Conservation (phyloP, 2,888 invertebrate species). For the Dryobota labecula region DNA sequence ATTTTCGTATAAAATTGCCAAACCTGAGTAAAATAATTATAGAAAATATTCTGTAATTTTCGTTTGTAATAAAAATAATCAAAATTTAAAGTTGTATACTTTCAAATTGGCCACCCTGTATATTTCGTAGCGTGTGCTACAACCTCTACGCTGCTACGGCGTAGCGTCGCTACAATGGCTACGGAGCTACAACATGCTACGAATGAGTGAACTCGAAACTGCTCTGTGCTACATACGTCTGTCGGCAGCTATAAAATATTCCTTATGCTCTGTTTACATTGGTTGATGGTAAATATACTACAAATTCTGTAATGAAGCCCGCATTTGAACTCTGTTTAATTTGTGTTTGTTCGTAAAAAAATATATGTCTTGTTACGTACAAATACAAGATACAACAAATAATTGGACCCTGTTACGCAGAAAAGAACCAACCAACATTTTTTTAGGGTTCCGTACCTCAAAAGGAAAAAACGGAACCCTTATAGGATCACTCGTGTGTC, state of each 20-base stretch:
- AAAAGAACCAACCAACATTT: too few relatives aligned
- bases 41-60: too few relatives aligned
- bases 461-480: too few relatives aligned
- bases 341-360: neutral
- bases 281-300: slow-evolving; percentile 9
- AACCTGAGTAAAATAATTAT: too few relatives aligned
- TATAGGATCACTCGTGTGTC: too few relatives aligned
- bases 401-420: too few relatives aligned
- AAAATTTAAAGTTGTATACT: too few relatives aligned
- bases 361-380: slow-evolving; percentile 7
- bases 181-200: slow-evolving; percentile 64
- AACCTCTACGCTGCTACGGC: slow-evolving; percentile 46
- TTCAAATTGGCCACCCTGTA: too few relatives aligned
- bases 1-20: too few relatives aligned
- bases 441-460: too few relatives aligned
- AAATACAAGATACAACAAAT: slow-evolving; percentile 3
- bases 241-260: slow-evolving; percentile 49
- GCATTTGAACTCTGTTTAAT: slow-evolving; percentile 32
- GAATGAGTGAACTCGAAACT: slow-evolving; percentile 62
- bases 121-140: slow-evolving; percentile 41
- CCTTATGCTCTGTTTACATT: slow-evolving; percentile 31
- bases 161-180: slow-evolving; percentile 49
- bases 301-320: slow-evolving; percentile 20
- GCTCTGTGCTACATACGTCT: slow-evolving; percentile 33
- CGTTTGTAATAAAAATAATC: too few relatives aligned